Evolutionary conservation across 2,888 invertebrate genomes (phyloP).

Genomic region (Limnephilus rhombicus): DNA sequence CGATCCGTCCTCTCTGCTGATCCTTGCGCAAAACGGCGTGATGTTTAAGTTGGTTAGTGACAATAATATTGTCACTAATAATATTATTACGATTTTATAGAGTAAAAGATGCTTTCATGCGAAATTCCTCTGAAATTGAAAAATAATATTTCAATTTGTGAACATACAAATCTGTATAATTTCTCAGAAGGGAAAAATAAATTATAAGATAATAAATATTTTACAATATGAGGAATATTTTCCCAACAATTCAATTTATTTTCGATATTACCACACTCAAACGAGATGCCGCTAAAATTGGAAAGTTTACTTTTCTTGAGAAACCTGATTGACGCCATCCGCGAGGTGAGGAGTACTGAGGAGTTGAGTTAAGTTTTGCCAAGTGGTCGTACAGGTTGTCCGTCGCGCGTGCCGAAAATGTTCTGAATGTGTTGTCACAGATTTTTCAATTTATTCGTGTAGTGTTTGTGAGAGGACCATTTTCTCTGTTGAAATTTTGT

Average conservation of each 20-base stretch:
- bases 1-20: too few relatives aligned
- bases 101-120: too few relatives aligned
- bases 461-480: slow-evolving; percentile 54
- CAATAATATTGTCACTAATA: too few relatives aligned
- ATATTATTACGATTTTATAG: too few relatives aligned
- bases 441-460: slow-evolving; percentile 51
- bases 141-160: too few relatives aligned
- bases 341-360: slow-evolving; percentile 21
- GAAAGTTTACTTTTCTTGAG: slow-evolving; percentile 59
- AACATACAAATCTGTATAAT: neutral
- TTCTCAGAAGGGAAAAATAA: neutral
- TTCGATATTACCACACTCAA: slow-evolving; percentile 28
- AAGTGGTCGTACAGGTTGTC: slow-evolving; percentile 46
- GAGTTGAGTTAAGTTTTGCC: slow-evolving; percentile 50
- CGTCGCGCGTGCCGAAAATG: slow-evolving; percentile 57
- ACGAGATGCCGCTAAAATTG: slow-evolving; percentile 55
- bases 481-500: slow-evolving; percentile 41
- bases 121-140: too few relatives aligned
- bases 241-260: slow-evolving; percentile 3
- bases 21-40: too few relatives aligned
- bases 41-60: too few relatives aligned
- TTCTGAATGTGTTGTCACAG: slow-evolving; percentile 57
- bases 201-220: neutral
- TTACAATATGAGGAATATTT: neutral
- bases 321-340: slow-evolving; percentile 35